These are phyloP conservation scores for western clawed frog (Xenopus tropicalis) DNA, from an alignment of 2,113 vertebrate species.

Conservation along the genomic window UCB_Xtro_10.0 CM004450.2:132425501-132426000, in stretches of 20 bases:
- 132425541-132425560: conserved; percentile 19
- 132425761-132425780: not conserved
- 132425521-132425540: conserved; percentile 27
- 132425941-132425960: too few species aligned
- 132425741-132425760: too few species aligned
- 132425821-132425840: conserved; percentile 82
- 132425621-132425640: conserved; percentile 32
- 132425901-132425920: too few species aligned
- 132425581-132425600: not conserved
- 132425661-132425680: conserved; percentile 12
- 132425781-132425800: not conserved
- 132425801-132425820: conserved; percentile 30
- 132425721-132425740: too few species aligned
- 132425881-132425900: conserved; percentile 77
- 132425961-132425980: too few species aligned
- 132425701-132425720: too few species aligned
- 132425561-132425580: conserved; percentile 1
- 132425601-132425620: conserved; percentile 5
- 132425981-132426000: too few species aligned
- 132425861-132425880: conserved; percentile 91
- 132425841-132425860: conserved; percentile 86
- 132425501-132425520: conserved; percentile 5
- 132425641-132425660: conserved; percentile 1
- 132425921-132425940: too few species aligned
- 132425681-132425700: not conserved